Base-by-base conservation (phyloP, 2,888 invertebrate species). In the Helleia helle region DNA sequence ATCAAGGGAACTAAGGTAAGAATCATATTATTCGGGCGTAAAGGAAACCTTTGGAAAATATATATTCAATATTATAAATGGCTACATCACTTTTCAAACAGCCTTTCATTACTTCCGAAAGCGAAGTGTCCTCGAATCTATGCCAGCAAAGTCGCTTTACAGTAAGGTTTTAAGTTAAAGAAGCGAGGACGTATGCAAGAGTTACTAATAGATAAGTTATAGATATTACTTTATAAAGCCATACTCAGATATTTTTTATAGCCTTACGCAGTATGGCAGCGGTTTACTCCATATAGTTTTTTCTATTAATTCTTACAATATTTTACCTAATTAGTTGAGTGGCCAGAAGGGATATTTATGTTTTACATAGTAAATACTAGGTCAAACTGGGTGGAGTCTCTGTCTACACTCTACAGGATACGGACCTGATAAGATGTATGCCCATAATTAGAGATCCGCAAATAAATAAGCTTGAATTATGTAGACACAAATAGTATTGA, bases 321-420 rank as follows among this genome's bases (percentile, higher is more conserved):
- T 34, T 34, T 31, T 34, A 22, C 34, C 34, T 34, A 22, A 34
- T 34, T 18, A 34, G 34, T 22, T 18, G 12, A 34, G 9, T 11
- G 6, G 7, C 34, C 12, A 7, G 34, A 12, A 9, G 12, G 22
- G 11, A 12, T 12, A 31, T 34, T 22, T 34, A 34, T 18, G 34
- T 34, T 34, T 34, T 34, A 22, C 34, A 18, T 34, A 34, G 22
- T 34, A 34, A 34, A 18, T 34, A 34, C 18, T 34, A 9, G 34
- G 34, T 22, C 34, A 18, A 15, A 22, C 18, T 34, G 34, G 34
- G 34, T 12, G 34, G 34, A 34, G 34, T 12, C 8, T 22, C 12
- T 34, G 18, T 12, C 3, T 18, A 15, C 34, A 34, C 18, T 12
- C 3, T 18, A 15, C 34, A 34, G 34, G 34, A 34, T 34, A 8